These are phyloP conservation scores for Malthinus flaveolus DNA, from an alignment of 2,888 invertebrate species.

Conservation along the genomic window DNA sequence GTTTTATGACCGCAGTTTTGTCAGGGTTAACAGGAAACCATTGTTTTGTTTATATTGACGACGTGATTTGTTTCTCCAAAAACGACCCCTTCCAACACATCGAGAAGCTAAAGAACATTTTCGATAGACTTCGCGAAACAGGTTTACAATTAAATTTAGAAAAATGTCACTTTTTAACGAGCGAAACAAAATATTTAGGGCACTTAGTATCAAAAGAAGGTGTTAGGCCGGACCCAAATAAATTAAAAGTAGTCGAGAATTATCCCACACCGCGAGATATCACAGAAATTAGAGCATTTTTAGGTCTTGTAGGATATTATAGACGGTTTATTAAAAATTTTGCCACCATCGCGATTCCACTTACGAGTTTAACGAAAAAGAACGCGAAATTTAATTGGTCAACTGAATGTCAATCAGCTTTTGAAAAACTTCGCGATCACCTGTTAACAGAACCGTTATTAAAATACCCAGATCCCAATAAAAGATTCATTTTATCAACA, in stretches of 20 bases:
- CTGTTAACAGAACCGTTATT: conserved; percentile 29
- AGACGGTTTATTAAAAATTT: background rate
- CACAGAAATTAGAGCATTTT: background rate
- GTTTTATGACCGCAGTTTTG: conserved; percentile 43
- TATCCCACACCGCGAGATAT: background rate
- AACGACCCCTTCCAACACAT: conserved; percentile 32
- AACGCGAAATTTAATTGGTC: background rate
- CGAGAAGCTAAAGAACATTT: conserved; percentile 35
- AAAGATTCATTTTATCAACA: conserved; percentile 12
- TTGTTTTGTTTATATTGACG: conserved; percentile 46
- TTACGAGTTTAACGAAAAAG: background rate
- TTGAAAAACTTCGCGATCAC: conserved; percentile 2
- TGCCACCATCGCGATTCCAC: background rate
- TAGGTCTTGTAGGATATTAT: background rate
- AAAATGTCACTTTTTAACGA: conserved; percentile 45
- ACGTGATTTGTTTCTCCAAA: conserved; percentile 34
- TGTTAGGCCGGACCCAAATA: conserved; percentile 18
- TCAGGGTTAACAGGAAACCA: conserved; percentile 37
- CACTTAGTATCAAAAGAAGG: conserved; percentile 30
- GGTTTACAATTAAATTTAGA: conserved; percentile 39
- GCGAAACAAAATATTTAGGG: conserved; percentile 43
- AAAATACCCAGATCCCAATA: conserved; percentile 26
- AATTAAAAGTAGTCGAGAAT: conserved; percentile 18
- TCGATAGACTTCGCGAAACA: conserved; percentile 32
- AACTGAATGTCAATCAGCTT: background rate